Evolutionary conservation across 2,797 vertebrate genomes (phyloP), one percentile per base, ranked within the genome.

Genomic region (Falco naumanni): DNA sequence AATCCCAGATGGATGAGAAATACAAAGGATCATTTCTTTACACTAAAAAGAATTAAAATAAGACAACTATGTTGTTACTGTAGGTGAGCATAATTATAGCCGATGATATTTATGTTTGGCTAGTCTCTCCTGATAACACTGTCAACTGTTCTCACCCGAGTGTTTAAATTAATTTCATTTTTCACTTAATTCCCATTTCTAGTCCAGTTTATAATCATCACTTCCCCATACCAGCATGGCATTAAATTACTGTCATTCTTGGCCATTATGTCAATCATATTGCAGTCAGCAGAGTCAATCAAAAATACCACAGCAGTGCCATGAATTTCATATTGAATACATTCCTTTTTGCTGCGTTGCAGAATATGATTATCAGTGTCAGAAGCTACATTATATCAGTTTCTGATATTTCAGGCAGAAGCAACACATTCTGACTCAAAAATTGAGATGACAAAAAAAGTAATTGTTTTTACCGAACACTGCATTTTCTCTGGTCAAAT

Each of bases 111-210:
- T 83, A 89, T 21, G 20, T 91, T 83, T 72, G 69, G 47, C 51
- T 84, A 91, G 47, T 89, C 94, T 84, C 76, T 83, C 51, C 39
- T 45, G 57, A 65, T 89, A 95, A 72, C 14, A 41, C 41, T 60
- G 50, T 78, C 88, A 91, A 60, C 34, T 75, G 60, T 59, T 81
- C 75, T 83, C 33, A 3, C n/a, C 14, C 1, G 4, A 83, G 75
- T 26, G 26, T 80, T 85, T 78, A 86, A 94, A 91, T 74, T 90
- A 75, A 88, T 91, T 88, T 82, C 31, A 84, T 92, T 95, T 95
- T 80, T 89, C 84, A 91, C 50, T 95, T 95, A 85, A 75, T 83
- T 85, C 34, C 31, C 6, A 87, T 57, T 87, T 87, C 61, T 65
- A 65, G 39, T 63, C 71, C 75, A 81, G 83, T 89, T 94, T 93